Conservation (phyloP, 2,888 invertebrate species). For the Lymantria monacha region DNA sequence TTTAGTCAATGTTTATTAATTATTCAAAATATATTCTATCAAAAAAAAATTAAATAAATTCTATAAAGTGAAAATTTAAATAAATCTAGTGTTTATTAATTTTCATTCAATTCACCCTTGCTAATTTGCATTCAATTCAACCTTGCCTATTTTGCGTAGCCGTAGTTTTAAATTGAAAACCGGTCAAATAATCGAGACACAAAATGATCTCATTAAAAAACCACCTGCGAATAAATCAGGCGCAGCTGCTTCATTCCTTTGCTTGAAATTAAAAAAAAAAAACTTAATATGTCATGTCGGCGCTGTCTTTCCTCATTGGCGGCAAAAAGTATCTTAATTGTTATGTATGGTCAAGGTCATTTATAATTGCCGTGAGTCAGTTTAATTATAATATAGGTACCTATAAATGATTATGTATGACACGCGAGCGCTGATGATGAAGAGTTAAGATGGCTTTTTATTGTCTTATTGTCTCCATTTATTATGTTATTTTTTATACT, state of each 20-base stretch:
- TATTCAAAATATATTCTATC: too few species aligned
- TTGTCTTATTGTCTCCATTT: too few species aligned
- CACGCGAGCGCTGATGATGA: slow-evolving; percentile 6
- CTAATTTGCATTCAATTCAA: too few species aligned
- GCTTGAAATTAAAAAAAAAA: slow-evolving; percentile 9
- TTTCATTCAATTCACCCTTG: too few species aligned
- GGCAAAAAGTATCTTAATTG: slow-evolving; percentile 38
- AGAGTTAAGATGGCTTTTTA: too few species aligned
- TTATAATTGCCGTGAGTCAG: slow-evolving; percentile 35
- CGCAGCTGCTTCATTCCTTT: slow-evolving; percentile 9
- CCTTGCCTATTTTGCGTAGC: too few species aligned
- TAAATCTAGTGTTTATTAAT: too few species aligned
- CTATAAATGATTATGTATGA: slow-evolving; percentile 13
- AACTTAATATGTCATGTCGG: slow-evolving; percentile 3
- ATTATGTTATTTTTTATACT: too few species aligned
- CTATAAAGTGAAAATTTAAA: too few species aligned
- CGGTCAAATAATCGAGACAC: not conserved
- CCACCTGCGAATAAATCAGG: slow-evolving; percentile 7
- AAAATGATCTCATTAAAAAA: not conserved
- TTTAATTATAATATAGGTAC: slow-evolving; percentile 10
- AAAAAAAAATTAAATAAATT: too few species aligned
- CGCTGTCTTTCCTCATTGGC: slow-evolving; percentile 21
- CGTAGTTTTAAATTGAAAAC: not conserved
- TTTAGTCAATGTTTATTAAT: too few species aligned
- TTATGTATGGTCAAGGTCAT: slow-evolving; percentile 35